Conservation (phyloP, 1,140 invertebrate genomes). For the Archegozetes longisetosus region DNA sequence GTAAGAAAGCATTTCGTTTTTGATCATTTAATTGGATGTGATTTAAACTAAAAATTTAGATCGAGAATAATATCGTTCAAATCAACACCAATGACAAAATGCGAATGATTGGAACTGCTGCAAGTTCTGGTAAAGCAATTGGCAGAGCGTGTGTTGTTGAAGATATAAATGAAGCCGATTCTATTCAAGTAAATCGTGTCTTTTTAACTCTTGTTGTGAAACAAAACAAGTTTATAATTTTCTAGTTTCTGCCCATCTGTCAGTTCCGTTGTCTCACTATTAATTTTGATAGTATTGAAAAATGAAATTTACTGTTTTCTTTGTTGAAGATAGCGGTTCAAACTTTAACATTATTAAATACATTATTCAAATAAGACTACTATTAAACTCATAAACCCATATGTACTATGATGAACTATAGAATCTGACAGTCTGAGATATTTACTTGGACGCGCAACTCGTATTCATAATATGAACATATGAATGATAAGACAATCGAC, state of each 20-base stretch:
- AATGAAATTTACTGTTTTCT: no score
- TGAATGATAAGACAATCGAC: no score
- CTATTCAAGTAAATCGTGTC: slow-evolving; percentile 29
- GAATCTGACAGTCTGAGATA: no score
- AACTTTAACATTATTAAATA: no score
- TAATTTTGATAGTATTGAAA: no score
- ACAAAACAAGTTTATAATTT: not conserved
- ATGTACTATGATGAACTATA: no score
- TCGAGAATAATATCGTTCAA: not conserved
- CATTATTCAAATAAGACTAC: no score
- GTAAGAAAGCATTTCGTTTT: not conserved
- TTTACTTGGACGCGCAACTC: no score
- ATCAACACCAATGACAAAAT: slow-evolving; percentile 1
- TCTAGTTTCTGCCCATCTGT: not conserved
- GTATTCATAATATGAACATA: no score
- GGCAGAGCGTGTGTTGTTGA: slow-evolving; percentile 49
- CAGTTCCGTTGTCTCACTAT: not conserved
- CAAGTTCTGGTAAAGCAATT: slow-evolving; percentile 45
- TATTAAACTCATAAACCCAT: no score
- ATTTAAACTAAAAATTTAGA: not conserved
- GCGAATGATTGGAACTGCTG: slow-evolving; percentile 44
- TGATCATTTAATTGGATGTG: not conserved
- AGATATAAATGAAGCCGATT: slow-evolving; percentile 28
- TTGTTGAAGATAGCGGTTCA: no score
- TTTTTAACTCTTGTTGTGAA: not conserved